Conservation (phyloP, 1,140 invertebrate species). For the Notospermus geniculatus region DNA sequence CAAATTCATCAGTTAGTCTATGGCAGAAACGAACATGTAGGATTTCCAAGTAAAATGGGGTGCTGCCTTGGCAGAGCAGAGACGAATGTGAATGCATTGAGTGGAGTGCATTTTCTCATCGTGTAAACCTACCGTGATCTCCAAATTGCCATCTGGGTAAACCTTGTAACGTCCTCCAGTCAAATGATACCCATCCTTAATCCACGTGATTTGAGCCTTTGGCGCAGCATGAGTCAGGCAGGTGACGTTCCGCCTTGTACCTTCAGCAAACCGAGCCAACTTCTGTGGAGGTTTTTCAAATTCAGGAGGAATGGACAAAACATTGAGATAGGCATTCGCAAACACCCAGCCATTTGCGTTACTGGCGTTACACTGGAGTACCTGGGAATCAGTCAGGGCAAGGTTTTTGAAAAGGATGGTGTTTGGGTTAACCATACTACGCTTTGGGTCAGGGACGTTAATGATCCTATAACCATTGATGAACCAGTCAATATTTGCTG, state of each 20-base stretch:
- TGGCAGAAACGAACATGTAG: too few species aligned
- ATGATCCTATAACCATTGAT: slow-evolving; percentile 76
- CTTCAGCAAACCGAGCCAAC: slow-evolving; percentile 69
- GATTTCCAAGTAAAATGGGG: too few species aligned
- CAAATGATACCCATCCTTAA: slow-evolving; percentile 73
- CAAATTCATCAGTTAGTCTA: too few species aligned
- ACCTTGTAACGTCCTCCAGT: slow-evolving; percentile 80
- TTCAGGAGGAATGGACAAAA: slow-evolving; percentile 80
- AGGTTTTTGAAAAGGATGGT: slow-evolving; percentile 80
- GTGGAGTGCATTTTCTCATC: too few species aligned
- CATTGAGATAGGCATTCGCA: slow-evolving; percentile 96
- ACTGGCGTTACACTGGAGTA: slow-evolving; percentile 98
- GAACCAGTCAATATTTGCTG: slow-evolving; percentile 91
- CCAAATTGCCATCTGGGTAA: slow-evolving; percentile 69
- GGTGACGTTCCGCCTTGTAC: slow-evolving; percentile 75
- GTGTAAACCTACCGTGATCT: slow-evolving; percentile 33
- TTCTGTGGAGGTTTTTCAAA: slow-evolving; percentile 80
- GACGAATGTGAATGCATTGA: too few species aligned
- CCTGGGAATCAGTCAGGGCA: slow-evolving; percentile 88
- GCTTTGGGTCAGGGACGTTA: slow-evolving; percentile 71
- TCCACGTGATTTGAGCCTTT: slow-evolving; percentile 91
- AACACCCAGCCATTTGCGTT: slow-evolving; percentile 97
- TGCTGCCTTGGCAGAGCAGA: too few species aligned
- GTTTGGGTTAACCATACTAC: slow-evolving; percentile 63
- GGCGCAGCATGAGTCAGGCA: slow-evolving; percentile 96